phyloP scores from a whole-genome alignment of 2,888 invertebrate species.

The Troilus luridus region DNA sequence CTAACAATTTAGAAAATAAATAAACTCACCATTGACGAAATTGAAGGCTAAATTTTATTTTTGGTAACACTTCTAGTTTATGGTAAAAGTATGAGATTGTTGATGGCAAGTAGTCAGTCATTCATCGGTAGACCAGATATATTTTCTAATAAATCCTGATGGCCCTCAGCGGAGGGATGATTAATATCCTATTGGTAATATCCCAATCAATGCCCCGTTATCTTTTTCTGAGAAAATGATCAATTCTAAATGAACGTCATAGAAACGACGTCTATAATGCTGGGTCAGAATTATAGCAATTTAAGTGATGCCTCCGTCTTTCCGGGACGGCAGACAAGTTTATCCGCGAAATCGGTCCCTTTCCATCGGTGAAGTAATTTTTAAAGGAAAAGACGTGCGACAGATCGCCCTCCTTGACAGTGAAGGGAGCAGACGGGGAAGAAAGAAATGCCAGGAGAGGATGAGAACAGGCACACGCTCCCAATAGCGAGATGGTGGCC shows the following conservation, averaged over 20 bases:
- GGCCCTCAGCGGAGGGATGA: not conserved
- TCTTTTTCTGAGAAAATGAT: not conserved
- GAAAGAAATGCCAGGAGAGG: constrained; percentile 3
- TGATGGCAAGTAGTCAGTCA: no score
- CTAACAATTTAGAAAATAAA: no score
- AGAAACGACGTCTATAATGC: not conserved
- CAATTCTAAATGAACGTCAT: not conserved
- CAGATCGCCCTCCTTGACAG: constrained; percentile 27
- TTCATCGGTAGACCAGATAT: no score
- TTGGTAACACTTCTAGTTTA: no score
- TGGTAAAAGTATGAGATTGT: no score
- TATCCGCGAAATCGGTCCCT: not conserved
- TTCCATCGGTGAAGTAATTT: constrained; percentile 4
- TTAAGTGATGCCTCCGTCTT: not conserved
- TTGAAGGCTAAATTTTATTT: no score
- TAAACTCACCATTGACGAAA: no score
- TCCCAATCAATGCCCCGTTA: not conserved
- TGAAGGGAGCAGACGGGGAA: not conserved
- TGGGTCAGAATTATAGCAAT: not conserved
- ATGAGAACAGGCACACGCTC: constrained; percentile 35
- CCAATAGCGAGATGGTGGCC: not conserved
- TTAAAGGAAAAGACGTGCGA: not conserved
- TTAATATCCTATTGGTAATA: not conserved
- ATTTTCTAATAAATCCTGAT: no score
- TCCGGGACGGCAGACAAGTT: not conserved